Evolutionary conservation across 2,797 vertebrate species (phyloP).

Genomic region (Argyrosomus regius): DNA sequence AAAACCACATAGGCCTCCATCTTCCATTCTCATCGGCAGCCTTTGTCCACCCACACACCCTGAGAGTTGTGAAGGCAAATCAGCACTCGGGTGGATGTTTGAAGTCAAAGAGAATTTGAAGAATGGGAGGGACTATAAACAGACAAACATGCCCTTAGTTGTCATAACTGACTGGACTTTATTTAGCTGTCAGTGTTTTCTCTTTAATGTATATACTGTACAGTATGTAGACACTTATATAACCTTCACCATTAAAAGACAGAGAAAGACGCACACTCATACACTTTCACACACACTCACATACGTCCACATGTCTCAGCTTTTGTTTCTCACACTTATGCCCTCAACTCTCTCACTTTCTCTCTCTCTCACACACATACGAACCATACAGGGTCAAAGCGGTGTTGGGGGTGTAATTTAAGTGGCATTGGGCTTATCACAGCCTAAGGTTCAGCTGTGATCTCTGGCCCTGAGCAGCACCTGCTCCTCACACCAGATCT

Average conservation of each 20-base stretch:
- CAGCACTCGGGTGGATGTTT: slow-evolving; percentile 64
- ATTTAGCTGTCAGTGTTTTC: slow-evolving; percentile 56
- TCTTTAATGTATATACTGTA: slow-evolving; percentile 40
- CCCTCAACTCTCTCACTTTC: slow-evolving; percentile 67
- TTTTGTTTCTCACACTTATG: slow-evolving; percentile 76
- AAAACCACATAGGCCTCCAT: slow-evolving; percentile 65
- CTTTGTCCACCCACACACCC: slow-evolving; percentile 57
- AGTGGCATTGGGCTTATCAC: slow-evolving; percentile 77
- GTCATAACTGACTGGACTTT: slow-evolving; percentile 56
- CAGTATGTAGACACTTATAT: slow-evolving; percentile 28
- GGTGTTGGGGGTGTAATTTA: slow-evolving; percentile 79
- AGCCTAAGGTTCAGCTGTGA: slow-evolving; percentile 76
- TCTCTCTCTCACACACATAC: slow-evolving; percentile 59
- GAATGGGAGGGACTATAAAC: slow-evolving; percentile 54
- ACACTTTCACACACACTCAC: slow-evolving; percentile 32
- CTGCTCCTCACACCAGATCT: slow-evolving; percentile 79
- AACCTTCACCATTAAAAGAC: slow-evolving; percentile 46
- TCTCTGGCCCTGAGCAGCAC: slow-evolving; percentile 74
- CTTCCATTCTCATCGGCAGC: slow-evolving; percentile 61
- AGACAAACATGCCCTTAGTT: slow-evolving; percentile 64
- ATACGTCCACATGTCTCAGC: slow-evolving; percentile 59
- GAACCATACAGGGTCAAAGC: slow-evolving; percentile 63
- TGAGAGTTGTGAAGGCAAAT: slow-evolving; percentile 58
- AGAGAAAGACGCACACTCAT: slow-evolving; percentile 12
- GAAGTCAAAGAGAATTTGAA: slow-evolving; percentile 64